Percentiles rank a stretch among this genome's conserved stretches.
Conservation (phyloP, 2,888 invertebrate genomes). For the Geophilus truncorum region DNA sequence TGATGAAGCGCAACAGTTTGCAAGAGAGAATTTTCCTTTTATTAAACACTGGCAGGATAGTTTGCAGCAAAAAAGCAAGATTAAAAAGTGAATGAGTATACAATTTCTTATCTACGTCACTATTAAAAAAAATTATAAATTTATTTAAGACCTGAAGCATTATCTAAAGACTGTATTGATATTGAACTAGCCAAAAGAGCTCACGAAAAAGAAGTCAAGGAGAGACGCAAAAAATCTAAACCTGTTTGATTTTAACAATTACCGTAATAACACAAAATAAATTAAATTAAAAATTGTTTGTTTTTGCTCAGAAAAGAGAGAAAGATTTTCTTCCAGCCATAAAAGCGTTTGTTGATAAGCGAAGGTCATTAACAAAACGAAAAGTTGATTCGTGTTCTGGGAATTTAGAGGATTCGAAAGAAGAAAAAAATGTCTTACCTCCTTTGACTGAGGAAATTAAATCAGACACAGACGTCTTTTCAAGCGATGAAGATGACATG, state of each 20-base stretch:
- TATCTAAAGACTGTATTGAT: neutral
- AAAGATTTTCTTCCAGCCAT: conserved; percentile 5
- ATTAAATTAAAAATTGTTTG: too few relatives aligned
- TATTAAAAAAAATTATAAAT: neutral
- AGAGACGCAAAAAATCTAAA: neutral
- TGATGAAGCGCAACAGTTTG: neutral
- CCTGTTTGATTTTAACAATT: too few relatives aligned
- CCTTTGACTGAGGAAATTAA: neutral
- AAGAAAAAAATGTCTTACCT: neutral
- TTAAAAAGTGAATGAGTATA: neutral
- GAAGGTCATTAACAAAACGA: neutral
- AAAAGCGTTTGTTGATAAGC: neutral
- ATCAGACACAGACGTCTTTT: neutral
- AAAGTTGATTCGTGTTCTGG: neutral
- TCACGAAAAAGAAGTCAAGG: neutral
- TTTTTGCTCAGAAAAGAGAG: neutral
- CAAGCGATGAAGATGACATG: neutral
- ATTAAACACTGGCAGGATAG: neutral
- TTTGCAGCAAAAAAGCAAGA: neutral
- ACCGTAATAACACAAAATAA: too few relatives aligned
- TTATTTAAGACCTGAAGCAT: neutral
- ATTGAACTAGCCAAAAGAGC: neutral
- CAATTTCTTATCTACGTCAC: neutral
- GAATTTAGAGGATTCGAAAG: too few relatives aligned
- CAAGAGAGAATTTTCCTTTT: neutral